Percentiles rank a stretch among this genome's conserved stretches.
Conservation (phyloP, 2,888 invertebrate species). For the Ceriagrion tenellum region DNA sequence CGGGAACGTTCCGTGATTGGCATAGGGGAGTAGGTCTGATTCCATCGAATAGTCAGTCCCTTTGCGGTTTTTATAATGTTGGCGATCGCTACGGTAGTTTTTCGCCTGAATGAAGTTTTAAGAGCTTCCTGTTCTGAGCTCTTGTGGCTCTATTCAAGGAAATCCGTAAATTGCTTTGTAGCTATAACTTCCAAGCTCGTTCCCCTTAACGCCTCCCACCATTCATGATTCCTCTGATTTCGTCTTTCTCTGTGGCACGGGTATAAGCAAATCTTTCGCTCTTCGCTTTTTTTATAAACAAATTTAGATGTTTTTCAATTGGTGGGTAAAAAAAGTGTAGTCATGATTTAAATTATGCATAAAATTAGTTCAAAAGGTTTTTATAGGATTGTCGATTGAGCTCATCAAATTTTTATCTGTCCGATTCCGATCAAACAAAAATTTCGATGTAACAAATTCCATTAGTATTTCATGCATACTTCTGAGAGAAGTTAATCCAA, state of each 20-base stretch:
- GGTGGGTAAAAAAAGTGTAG: no score
- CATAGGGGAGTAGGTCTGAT: not conserved
- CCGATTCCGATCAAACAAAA: no score
- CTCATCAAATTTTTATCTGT: no score
- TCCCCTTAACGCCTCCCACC: not conserved
- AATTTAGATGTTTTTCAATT: no score
- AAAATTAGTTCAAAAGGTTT: no score
- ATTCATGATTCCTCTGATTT: not conserved
- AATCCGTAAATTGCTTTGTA: slow-evolving; percentile 2
- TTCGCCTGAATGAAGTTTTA: not conserved
- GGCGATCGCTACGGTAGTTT: not conserved
- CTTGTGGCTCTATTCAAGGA: not conserved
- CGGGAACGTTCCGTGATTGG: not conserved
- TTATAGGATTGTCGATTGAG: no score
- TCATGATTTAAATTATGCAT: no score
- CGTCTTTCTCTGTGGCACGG: not conserved
- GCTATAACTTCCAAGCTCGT: not conserved
- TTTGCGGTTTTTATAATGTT: not conserved
- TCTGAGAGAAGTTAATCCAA: no score
- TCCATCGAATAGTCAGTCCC: not conserved
- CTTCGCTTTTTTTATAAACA: no score
- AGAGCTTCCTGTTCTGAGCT: not conserved
- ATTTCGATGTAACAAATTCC: no score
- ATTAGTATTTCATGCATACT: no score
- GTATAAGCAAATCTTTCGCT: no score